These are phyloP conservation scores for Mirza zaza DNA, from an alignment of 2,113 vertebrate species.

Conservation along the genomic window DNA sequence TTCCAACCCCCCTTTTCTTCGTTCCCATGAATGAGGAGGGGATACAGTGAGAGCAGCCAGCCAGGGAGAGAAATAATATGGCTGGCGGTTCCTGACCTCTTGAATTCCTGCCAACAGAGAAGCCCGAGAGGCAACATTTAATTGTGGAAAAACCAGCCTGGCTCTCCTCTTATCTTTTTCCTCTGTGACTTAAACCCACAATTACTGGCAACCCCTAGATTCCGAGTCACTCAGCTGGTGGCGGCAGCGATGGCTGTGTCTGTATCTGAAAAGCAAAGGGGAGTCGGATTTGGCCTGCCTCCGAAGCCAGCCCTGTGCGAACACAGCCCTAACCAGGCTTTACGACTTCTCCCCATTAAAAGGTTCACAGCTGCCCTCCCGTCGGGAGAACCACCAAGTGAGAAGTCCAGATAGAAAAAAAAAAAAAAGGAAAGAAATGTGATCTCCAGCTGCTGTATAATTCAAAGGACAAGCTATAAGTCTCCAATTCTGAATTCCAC, in stretches of 20 bases:
- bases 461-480: slow-evolving; percentile 54
- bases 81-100: slow-evolving; percentile 72
- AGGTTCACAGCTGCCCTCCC: slow-evolving; percentile 65
- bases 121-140: slow-evolving; percentile 73
- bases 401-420: slow-evolving; percentile 25
- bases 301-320: background rate
- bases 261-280: slow-evolving; percentile 63
- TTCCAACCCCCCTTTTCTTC: slow-evolving; percentile 70
- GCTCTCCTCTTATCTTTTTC: slow-evolving; percentile 75
- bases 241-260: slow-evolving; percentile 44
- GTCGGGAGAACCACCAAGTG: slow-evolving; percentile 4
- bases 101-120: slow-evolving; percentile 64
- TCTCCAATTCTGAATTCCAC: slow-evolving; percentile 49
- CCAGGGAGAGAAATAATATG: slow-evolving; percentile 68
- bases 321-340: slow-evolving; percentile 45
- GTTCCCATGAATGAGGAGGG: slow-evolving; percentile 63
- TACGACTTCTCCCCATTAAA: slow-evolving; percentile 66
- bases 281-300: slow-evolving; percentile 58
- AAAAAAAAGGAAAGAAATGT: background rate
- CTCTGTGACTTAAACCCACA: slow-evolving; percentile 75
- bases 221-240: slow-evolving; percentile 65
- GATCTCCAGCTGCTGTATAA: slow-evolving; percentile 57
- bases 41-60: slow-evolving; percentile 54
- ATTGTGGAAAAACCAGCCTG: slow-evolving; percentile 77
- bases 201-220: slow-evolving; percentile 76